A percentile compares a stretch with the other conserved stretches of the same genome.
Conservation (phyloP, 2,888 invertebrate genomes). For the Tipula confusa region DNA sequence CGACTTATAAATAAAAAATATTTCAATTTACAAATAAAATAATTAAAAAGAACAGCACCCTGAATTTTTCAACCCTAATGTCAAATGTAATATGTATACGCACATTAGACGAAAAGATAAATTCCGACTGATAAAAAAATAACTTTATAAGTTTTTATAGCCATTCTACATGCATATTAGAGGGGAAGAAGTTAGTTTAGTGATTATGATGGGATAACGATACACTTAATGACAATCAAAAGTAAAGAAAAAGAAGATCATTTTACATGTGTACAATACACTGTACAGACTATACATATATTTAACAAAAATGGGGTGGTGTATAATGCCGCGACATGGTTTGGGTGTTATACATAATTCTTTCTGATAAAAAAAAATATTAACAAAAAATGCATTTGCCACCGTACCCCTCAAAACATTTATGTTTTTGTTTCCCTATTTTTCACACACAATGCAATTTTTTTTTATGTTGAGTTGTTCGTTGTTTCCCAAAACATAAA, state of each 20-base stretch:
- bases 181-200: neutral
- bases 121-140: conserved; percentile 4
- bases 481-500: neutral
- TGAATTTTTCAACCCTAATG: neutral
- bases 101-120: neutral
- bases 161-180: neutral
- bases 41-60: neutral
- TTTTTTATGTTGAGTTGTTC: neutral
- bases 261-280: neutral
- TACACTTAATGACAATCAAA: conserved; percentile 9
- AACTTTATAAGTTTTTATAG: neutral
- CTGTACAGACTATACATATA: neutral
- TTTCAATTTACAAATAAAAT: conserved; percentile 3
- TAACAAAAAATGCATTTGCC: neutral
- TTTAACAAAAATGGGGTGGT: neutral
- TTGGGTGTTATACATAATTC: neutral
- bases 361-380: neutral
- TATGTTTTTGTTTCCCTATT: neutral
- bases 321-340: neutral
- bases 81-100: neutral
- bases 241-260: neutral
- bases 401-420: neutral
- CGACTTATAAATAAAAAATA: neutral
- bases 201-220: conserved; percentile 12
- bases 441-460: conserved; percentile 20